Evolutionary conservation across 2,888 invertebrate genomes (phyloP).

Genomic region (Stenodema calcarata): DNA sequence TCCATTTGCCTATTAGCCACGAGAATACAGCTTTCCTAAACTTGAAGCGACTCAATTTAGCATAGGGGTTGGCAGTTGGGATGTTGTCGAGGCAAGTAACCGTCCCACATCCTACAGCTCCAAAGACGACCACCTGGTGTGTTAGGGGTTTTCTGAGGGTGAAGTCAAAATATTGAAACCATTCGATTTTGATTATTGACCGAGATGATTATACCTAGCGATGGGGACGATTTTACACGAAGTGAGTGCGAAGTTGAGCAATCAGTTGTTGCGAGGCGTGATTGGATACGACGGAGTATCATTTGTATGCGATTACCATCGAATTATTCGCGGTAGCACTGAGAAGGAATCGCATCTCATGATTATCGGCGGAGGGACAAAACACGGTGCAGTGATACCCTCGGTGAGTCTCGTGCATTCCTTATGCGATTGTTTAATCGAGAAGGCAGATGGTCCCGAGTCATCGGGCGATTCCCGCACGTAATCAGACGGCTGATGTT

Average conservation of each 20-base stretch:
- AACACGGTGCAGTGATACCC: not conserved
- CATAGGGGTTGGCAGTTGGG: no score
- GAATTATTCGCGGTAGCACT: not conserved
- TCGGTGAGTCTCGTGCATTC: not conserved
- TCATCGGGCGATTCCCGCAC: not conserved
- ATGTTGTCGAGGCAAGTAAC: no score
- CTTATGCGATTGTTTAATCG: not conserved
- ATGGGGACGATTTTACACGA: no score
- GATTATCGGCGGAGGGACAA: not conserved
- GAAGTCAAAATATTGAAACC: no score
- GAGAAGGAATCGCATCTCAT: not conserved
- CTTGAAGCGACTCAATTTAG: no score
- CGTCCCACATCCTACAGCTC: no score
- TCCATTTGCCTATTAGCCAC: no score
- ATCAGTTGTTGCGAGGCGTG: not conserved
- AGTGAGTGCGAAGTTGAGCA: not conserved
- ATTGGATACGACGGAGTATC: not conserved
- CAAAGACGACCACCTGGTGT: no score
- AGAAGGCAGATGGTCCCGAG: not conserved
- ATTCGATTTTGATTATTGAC: no score
- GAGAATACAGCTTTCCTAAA: no score
- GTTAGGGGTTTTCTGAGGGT: no score
- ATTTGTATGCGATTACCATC: not conserved
- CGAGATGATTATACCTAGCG: no score
- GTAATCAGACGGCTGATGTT: not conserved